phyloP scores from a whole-genome alignment of 2,888 invertebrate genomes.

The Gasteruption jaculator region DNA sequence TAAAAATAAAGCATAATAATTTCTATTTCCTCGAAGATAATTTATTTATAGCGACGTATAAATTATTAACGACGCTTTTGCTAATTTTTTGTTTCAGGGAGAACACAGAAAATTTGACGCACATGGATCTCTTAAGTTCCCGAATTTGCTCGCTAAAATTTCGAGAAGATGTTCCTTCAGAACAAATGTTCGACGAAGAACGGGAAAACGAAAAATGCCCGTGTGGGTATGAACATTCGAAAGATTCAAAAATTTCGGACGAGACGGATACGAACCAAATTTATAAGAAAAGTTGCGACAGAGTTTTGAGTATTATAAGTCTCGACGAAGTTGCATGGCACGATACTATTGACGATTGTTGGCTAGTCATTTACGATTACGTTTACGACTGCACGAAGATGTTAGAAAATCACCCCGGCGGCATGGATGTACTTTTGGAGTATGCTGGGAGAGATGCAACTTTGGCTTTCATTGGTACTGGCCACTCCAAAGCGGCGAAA shows the following conservation, averaged over 20 bases:
- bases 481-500: constrained; percentile 67
- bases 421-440: constrained; percentile 75
- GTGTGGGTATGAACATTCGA: too few relatives aligned
- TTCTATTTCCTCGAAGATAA: too few relatives aligned
- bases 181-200: constrained; percentile 7
- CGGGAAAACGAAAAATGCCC: constrained; percentile 9
- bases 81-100: constrained; percentile 1
- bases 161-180: constrained; percentile 9
- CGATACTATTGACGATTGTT: constrained; percentile 70
- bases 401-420: constrained; percentile 78
- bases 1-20: too few relatives aligned
- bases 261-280: too few relatives aligned
- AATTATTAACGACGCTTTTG: too few relatives aligned
- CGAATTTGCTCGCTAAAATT: constrained; percentile 17
- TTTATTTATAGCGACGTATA: too few relatives aligned
- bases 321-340: constrained; percentile 74
- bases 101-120: constrained; percentile 2
- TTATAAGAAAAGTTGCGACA: too few relatives aligned
- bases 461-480: constrained; percentile 74
- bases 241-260: too few relatives aligned
- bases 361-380: constrained; percentile 83
- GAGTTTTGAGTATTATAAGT: constrained; percentile 50
- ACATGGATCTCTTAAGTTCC: constrained; percentile 20
- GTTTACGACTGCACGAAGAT: constrained; percentile 80
- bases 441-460: constrained; percentile 83